These are phyloP conservation scores for Anoncus sp. DNA, from an alignment of 2,888 invertebrate genomes.

Conservation along the genomic window DNA sequence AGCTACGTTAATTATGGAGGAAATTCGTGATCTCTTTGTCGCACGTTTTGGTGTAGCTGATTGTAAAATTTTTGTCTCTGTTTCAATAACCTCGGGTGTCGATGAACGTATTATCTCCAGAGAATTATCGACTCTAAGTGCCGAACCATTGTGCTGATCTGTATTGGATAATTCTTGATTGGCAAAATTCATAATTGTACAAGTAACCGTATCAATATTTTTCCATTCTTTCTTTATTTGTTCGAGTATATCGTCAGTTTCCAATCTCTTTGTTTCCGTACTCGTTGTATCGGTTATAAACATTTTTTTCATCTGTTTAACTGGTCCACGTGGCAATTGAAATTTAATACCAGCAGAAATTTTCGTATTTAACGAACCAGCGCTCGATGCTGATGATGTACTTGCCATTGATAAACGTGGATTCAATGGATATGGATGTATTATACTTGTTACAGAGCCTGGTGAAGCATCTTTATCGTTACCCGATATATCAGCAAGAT, in stretches of 20 bases:
- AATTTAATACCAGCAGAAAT: constrained; percentile 71
- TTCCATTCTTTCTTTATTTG: constrained; percentile 77
- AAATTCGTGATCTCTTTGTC: constrained; percentile 83
- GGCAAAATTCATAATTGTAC: constrained; percentile 70
- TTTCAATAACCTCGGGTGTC: constrained; percentile 75
- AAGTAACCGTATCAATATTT: constrained; percentile 71
- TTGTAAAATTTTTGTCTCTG: constrained; percentile 83
- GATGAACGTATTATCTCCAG: constrained; percentile 74
- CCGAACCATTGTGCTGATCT: constrained; percentile 72
- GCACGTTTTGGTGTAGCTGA: constrained; percentile 85
- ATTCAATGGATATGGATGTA: constrained; percentile 71
- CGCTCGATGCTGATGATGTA: constrained; percentile 78
- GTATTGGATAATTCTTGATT: constrained; percentile 68
- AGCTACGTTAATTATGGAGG: too few species aligned
- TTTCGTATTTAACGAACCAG: constrained; percentile 73
- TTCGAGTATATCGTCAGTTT: constrained; percentile 70
- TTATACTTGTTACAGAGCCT: constrained; percentile 77
- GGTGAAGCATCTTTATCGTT: constrained; percentile 79
- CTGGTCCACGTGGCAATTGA: constrained; percentile 72
- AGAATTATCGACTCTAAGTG: constrained; percentile 71
- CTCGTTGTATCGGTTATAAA: constrained; percentile 44
- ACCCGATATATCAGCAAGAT: constrained; percentile 78
- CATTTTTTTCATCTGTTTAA: constrained; percentile 73
- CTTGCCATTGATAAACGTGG: constrained; percentile 75
- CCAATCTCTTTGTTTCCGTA: constrained; percentile 52